Conservation (phyloP, 2,797 vertebrate genomes). For the Rhabdomys pumilio region DNA sequence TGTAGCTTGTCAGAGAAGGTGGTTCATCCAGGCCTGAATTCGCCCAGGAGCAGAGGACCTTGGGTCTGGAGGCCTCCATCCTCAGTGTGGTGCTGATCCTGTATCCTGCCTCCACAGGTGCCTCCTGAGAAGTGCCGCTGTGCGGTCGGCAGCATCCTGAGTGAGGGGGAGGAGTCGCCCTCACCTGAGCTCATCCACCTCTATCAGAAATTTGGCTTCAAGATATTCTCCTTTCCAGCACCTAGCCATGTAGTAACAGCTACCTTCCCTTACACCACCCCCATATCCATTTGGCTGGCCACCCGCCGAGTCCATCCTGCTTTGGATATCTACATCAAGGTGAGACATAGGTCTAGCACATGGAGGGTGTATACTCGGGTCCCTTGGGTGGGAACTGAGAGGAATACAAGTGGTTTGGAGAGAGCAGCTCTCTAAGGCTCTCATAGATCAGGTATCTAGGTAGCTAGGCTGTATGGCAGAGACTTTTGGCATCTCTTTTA, state of each 20-base stretch:
- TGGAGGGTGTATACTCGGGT: not conserved
- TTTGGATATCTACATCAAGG: slow-evolving; percentile 94
- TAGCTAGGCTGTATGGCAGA: slow-evolving; percentile 5
- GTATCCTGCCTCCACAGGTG: slow-evolving; percentile 88
- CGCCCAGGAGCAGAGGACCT: not conserved
- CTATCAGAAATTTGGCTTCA: slow-evolving; percentile 94
- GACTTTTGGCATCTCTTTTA: slow-evolving; percentile 2
- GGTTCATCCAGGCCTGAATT: not conserved
- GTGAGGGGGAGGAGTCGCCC: slow-evolving; percentile 91
- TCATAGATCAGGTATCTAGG: not conserved
- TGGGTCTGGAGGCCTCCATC: not conserved
- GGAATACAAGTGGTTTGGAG: not conserved
- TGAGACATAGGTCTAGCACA: slow-evolving; percentile 83
- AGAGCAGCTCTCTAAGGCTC: not conserved
- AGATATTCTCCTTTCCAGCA: slow-evolving; percentile 94
- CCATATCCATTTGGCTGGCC: slow-evolving; percentile 91
- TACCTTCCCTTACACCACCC: slow-evolving; percentile 92
- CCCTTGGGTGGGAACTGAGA: not conserved
- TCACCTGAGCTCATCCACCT: slow-evolving; percentile 91
- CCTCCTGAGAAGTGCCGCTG: slow-evolving; percentile 91
- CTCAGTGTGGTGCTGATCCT: not conserved
- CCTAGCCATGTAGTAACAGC: slow-evolving; percentile 94
- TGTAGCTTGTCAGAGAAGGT: not conserved
- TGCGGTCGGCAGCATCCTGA: slow-evolving; percentile 94
- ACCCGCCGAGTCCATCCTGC: slow-evolving; percentile 92